These are phyloP conservation scores for Prostheceraeus crozeri DNA, from an alignment of 2,888 invertebrate genomes.

Conservation along the genomic window DNA sequence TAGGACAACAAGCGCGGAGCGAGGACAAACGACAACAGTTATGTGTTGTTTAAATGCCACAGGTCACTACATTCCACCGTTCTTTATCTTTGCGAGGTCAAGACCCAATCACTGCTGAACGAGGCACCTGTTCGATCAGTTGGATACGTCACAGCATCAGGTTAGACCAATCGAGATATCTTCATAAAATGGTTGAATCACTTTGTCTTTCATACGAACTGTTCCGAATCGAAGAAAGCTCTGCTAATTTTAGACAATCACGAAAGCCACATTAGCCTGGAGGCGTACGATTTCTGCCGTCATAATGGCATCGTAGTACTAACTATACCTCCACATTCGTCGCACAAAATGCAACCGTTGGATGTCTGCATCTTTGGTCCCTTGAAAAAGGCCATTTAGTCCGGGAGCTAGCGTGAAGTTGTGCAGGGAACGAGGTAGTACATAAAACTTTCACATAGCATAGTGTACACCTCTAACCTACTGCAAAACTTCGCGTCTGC, in stretches of 20 bases:
- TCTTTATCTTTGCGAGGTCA: constrained; percentile 40
- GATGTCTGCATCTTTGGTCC: constrained; percentile 46
- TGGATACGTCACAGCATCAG: constrained; percentile 34
- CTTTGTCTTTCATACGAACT: constrained; percentile 37
- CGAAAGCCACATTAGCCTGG: constrained; percentile 39
- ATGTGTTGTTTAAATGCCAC: constrained; percentile 36
- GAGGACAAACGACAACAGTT: constrained; percentile 37
- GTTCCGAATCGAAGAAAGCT: constrained; percentile 31
- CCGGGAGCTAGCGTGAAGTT: too few relatives aligned
- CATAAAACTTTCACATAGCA: too few relatives aligned
- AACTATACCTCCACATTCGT: constrained; percentile 40
- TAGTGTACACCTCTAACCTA: too few relatives aligned
- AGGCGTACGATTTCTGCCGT: constrained; percentile 35
- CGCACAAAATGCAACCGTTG: constrained; percentile 39
- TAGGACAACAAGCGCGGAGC: constrained; percentile 32
- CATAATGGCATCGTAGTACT: constrained; percentile 40
- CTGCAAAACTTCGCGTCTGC: too few relatives aligned
- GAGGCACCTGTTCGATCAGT: constrained; percentile 36
- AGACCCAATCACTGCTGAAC: constrained; percentile 32
- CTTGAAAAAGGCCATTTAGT: constrained; percentile 47
- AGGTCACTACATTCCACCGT: constrained; percentile 39
- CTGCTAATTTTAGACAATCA: constrained; percentile 39
- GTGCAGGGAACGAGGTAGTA: too few relatives aligned
- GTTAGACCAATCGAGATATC: constrained; percentile 40
- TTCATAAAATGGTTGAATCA: constrained; percentile 39